Conservation (phyloP, 2,888 invertebrate species). For the Lithosia quadra region DNA sequence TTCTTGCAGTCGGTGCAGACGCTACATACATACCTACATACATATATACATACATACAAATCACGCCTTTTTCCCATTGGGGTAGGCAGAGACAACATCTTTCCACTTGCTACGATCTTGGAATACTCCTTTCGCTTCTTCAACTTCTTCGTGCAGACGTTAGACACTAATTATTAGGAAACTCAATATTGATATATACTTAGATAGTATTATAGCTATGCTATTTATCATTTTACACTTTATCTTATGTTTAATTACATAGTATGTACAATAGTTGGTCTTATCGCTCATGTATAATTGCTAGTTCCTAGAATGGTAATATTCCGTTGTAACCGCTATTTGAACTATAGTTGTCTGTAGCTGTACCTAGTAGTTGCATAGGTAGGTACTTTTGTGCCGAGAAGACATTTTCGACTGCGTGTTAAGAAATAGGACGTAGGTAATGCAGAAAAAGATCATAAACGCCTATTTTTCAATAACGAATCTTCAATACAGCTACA, state of each 20-base stretch:
- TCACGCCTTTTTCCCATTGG: too few species aligned
- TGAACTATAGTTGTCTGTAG: background rate
- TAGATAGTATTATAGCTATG: background rate
- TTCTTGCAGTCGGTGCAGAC: background rate
- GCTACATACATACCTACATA: too few species aligned
- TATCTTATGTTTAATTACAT: background rate
- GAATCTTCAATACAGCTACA: background rate
- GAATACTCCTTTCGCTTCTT: too few species aligned
- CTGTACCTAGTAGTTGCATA: too few species aligned
- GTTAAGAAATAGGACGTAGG: too few species aligned
- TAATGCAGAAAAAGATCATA: background rate
- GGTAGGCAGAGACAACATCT: too few species aligned
- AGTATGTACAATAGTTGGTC: background rate
- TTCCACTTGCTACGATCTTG: too few species aligned
- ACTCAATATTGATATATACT: background rate
- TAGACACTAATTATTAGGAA: background rate
- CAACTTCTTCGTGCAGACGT: background rate
- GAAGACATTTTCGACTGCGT: too few species aligned
- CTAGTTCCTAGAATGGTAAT: background rate
- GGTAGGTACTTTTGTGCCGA: background rate
- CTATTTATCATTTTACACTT: background rate
- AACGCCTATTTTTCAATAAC: background rate
- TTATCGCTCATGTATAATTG: background rate
- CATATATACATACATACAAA: too few species aligned
- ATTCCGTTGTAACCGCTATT: background rate